Conservation (phyloP, 2,113 vertebrate genomes). For the Gallinago media region DNA sequence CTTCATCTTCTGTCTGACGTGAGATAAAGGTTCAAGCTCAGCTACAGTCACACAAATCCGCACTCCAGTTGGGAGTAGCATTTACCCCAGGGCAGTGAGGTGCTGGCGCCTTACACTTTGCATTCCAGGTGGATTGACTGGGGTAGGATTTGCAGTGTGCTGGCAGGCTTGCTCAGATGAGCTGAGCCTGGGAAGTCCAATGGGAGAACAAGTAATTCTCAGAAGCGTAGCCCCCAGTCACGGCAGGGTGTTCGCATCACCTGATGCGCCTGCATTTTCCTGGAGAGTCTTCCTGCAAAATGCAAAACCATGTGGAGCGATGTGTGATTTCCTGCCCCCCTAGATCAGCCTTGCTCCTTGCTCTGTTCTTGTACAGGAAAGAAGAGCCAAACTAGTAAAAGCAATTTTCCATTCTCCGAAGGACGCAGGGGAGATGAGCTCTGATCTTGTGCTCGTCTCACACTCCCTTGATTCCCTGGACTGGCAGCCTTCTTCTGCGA, state of each 20-base stretch:
- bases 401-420: neutral
- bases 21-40: slow-evolving; percentile 45
- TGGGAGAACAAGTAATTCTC: neutral
- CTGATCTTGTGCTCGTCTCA: neutral
- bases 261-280: neutral
- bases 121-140: neutral
- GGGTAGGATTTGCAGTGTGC: neutral
- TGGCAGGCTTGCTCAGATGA: neutral
- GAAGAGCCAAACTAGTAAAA: slow-evolving; percentile 22
- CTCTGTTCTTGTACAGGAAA: neutral
- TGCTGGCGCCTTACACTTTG: neutral
- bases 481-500: neutral
- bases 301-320: neutral
- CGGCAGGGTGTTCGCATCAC: accelerated
- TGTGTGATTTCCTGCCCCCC: neutral
- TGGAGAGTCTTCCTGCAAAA: neutral
- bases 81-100: neutral
- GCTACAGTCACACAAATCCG: neutral
- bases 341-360: neutral
- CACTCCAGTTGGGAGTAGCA: neutral
- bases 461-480: neutral
- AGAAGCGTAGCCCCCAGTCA: neutral
- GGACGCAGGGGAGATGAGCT: neutral
- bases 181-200: neutral
- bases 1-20: slow-evolving; percentile 28